Conservation (phyloP, 2,888 invertebrate species). For the Scrobipalpa atriplicella region DNA sequence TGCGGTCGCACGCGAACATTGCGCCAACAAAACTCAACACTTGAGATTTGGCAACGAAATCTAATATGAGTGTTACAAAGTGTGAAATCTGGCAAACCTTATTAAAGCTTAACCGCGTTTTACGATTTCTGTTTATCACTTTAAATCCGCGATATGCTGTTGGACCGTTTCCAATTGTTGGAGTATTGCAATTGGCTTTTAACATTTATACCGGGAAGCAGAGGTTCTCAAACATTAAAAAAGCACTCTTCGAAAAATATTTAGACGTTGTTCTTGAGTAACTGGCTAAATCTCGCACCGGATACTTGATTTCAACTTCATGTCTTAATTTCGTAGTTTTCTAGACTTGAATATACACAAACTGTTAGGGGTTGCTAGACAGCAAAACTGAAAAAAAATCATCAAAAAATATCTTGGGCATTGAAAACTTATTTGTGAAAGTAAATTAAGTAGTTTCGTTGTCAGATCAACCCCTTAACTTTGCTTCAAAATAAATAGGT, state of each 20-base stretch:
- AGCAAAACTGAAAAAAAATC: no score
- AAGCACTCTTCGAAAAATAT: not conserved
- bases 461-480: no score
- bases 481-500: no score
- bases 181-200: slow-evolving; percentile 30
- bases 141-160: slow-evolving; percentile 46
- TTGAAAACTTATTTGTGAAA: no score
- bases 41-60: slow-evolving; percentile 37
- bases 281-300: not conserved
- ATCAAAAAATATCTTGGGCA: no score
- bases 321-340: no score
- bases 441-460: no score
- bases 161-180: slow-evolving; percentile 55
- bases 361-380: no score
- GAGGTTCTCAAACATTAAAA: not conserved
- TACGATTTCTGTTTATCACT: slow-evolving; percentile 53
- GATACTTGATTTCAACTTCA: no score
- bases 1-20: not conserved
- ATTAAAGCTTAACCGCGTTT: slow-evolving; percentile 50
- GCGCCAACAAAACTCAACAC: slow-evolving; percentile 14
- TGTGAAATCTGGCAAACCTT: slow-evolving; percentile 47
- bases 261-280: not conserved
- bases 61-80: slow-evolving; percentile 38
- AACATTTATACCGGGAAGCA: slow-evolving; percentile 2
- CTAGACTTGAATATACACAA: no score